A percentile compares a stretch with the other conserved stretches of the same genome.
These are phyloP conservation scores for Melanchra persicariae DNA, from an alignment of 2,888 invertebrate species.

Conservation along the genomic window DNA sequence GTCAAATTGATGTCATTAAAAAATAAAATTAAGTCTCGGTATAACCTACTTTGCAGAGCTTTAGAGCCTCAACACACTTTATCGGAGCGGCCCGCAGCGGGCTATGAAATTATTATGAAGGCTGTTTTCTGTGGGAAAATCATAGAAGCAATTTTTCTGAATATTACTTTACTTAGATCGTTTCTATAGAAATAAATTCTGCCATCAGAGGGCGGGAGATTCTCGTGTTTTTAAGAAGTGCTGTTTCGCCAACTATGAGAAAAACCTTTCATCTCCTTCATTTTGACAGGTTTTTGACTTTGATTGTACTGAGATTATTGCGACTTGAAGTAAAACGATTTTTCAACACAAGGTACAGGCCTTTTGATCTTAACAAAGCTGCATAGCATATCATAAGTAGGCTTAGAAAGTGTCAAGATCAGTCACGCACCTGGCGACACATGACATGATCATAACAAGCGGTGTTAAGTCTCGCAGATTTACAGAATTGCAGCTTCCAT, in stretches of 20 bases:
- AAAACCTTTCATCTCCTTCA: too few relatives aligned
- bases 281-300: too few relatives aligned
- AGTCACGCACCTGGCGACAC: background rate
- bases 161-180: background rate
- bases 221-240: too few relatives aligned
- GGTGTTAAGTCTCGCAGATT: background rate
- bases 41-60: constrained; percentile 60
- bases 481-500: background rate
- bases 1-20: constrained; percentile 67
- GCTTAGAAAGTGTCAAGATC: background rate
- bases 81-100: constrained; percentile 6
- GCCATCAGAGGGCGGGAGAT: background rate
- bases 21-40: constrained; percentile 64
- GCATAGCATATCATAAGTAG: too few relatives aligned
- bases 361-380: too few relatives aligned
- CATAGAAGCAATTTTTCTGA: constrained; percentile 11
- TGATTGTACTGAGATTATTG: too few relatives aligned
- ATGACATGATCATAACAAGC: background rate
- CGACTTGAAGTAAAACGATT: too few relatives aligned
- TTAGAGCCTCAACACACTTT: constrained; percentile 41
- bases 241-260: too few relatives aligned
- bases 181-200: background rate
- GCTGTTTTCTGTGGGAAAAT: constrained; percentile 11
- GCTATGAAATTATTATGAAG: constrained; percentile 32
- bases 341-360: too few relatives aligned